phyloP scores from a whole-genome alignment of 2,113 vertebrate species.

The Pseudopodoces humilis region DNA sequence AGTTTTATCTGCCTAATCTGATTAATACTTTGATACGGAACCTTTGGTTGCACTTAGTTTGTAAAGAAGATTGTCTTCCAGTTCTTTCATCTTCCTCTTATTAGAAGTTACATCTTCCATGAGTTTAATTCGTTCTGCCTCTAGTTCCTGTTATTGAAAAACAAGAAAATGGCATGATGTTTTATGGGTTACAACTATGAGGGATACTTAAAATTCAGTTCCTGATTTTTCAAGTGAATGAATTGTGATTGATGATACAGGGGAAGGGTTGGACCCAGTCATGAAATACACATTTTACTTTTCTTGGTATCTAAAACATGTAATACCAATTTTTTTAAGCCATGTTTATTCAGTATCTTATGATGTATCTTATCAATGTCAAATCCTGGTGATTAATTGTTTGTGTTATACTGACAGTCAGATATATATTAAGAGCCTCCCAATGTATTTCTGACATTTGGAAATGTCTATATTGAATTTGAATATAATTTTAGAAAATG shows the following conservation, averaged over 20 bases:
- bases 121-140: conserved; percentile 77
- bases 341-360: neutral
- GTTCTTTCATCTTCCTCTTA: conserved; percentile 81
- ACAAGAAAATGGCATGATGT: neutral
- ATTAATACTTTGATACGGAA: conserved; percentile 33
- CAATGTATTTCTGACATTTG: neutral
- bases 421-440: neutral
- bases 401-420: neutral
- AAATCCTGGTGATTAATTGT: neutral
- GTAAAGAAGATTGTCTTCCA: conserved; percentile 80
- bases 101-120: conserved; percentile 79
- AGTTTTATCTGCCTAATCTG: neutral
- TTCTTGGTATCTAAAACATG: neutral
- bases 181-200: neutral
- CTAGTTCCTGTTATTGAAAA: conserved; percentile 72
- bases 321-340: neutral
- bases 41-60: conserved; percentile 79
- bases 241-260: conserved; percentile 50
- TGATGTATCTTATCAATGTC: neutral
- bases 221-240: neutral
- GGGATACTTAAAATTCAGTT: neutral
- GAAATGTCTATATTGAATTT: neutral
- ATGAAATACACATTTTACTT: neutral
- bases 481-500: neutral
- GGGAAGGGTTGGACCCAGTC: conserved; percentile 58